Base-by-base conservation (phyloP, 2,888 invertebrate genomes). In the Cheilosia vernalis region DNA sequence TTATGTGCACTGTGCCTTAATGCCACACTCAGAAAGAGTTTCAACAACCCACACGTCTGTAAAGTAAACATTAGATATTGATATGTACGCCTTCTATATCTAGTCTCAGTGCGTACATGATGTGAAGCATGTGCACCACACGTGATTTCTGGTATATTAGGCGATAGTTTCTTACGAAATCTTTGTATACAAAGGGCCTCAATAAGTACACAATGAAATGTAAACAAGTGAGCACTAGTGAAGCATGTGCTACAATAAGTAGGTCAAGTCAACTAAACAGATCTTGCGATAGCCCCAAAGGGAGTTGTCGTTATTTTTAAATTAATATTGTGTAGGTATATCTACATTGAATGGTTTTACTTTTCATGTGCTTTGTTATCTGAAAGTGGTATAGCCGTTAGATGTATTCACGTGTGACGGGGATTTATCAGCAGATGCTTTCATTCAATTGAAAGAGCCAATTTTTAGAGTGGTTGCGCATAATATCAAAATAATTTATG, bases 101-200 rank as follows among this genome's bases (percentile, higher is more conserved):
- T 1, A n/a, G 21, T n/a, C 15, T 2, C n/a, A 42, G 15, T 42
- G 24, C 47, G 37, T 58, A 76, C 80, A 70, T 63, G 42, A 63
- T 44, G 13, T 56, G 61, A 64, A 76, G n/a, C 69, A 70, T 64
- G 64, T 81, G 74, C 53, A 42, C n/a, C 37, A 6, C 3, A 44
- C 51, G 58, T 74, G 66, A 55, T 17, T 55, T 44, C 15, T 53
- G 51, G 1, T 51, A 9, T 15, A 19, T 30, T 19, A 33, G 21
- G 44, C 44, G 53, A 53, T 49, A 49, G 24, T 24, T 24, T 51
- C 19, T 53, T 63, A 33, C 27, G 42, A 47, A 64, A 60, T 30
- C 2, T 56, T 13, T 37, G 4, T 37, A 13, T 13, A 13, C 17
- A 58, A 72, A 79, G 78, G 78, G 78, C 51, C 6, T 4, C n/a